Conservation (phyloP, 1,140 invertebrate genomes). For the Ceratina japonica region DNA sequence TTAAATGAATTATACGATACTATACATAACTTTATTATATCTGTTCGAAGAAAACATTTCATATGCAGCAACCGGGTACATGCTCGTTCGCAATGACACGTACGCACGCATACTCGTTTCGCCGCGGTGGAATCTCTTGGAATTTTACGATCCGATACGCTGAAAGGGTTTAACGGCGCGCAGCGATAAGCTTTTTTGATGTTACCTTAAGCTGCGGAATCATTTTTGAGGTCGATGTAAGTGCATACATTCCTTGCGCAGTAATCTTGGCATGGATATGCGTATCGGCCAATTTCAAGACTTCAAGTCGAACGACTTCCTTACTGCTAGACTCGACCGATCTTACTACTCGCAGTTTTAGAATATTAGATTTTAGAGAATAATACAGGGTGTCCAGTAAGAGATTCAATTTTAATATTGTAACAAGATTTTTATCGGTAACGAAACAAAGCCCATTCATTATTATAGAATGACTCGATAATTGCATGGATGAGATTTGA, state of each 20-base stretch:
- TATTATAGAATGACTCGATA: too few relatives aligned
- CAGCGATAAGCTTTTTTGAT: conserved; percentile 4
- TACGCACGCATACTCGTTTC: background rate
- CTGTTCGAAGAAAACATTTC: too few relatives aligned
- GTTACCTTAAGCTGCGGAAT: background rate
- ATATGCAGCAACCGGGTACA: too few relatives aligned
- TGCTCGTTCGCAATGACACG: background rate
- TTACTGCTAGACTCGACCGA: conserved; percentile 14
- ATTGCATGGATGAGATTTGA: too few relatives aligned
- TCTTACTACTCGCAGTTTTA: background rate
- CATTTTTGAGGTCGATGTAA: conserved; percentile 15
- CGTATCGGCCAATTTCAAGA: conserved; percentile 21
- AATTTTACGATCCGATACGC: background rate
- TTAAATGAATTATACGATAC: too few relatives aligned
- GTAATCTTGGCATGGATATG: background rate
- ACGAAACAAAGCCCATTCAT: too few relatives aligned
- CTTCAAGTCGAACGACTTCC: conserved; percentile 31
- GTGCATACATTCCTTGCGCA: background rate
- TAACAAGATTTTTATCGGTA: too few relatives aligned
- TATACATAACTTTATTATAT: too few relatives aligned
- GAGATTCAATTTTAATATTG: too few relatives aligned
- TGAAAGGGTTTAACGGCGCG: background rate
- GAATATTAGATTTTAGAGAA: background rate
- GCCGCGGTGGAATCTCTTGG: conserved; percentile 12
- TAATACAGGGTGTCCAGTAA: too few relatives aligned